Percentiles rank a stretch among this genome's conserved stretches.
These are phyloP conservation scores for Lasioglossum vierecki DNA, from an alignment of 2,888 invertebrate genomes.

Conservation along the genomic window DNA sequence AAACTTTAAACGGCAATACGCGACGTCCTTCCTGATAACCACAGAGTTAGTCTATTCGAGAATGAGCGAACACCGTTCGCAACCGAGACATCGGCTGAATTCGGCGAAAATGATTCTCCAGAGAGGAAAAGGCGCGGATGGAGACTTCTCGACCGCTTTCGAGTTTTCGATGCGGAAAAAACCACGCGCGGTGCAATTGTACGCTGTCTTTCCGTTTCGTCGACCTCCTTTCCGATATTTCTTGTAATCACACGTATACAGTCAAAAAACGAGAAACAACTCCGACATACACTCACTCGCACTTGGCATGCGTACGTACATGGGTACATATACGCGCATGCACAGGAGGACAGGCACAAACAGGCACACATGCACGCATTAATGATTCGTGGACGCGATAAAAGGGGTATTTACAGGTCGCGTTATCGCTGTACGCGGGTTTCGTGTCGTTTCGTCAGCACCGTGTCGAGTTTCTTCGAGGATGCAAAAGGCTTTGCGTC, in stretches of 20 bases:
- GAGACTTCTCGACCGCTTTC: background rate
- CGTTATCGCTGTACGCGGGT: slow-evolving; percentile 17
- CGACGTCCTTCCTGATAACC: no score
- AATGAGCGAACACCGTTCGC: background rate
- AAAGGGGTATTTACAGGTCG: slow-evolving; percentile 61
- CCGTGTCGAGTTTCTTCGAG: background rate
- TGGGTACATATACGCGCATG: no score
- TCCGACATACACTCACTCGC: background rate
- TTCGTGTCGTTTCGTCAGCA: slow-evolving; percentile 10
- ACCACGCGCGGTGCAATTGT: background rate
- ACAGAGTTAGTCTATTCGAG: background rate
- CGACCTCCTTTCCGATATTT: background rate
- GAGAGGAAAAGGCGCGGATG: slow-evolving; percentile 1
- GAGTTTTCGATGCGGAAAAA: background rate
- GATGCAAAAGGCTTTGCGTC: slow-evolving; percentile 54
- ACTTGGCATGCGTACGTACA: background rate
- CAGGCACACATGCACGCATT: slow-evolving; percentile 56
- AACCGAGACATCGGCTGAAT: background rate
- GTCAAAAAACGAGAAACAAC: slow-evolving; percentile 39
- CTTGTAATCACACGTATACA: background rate
- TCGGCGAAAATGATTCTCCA: background rate
- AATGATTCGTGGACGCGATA: slow-evolving; percentile 53
- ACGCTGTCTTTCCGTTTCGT: background rate
- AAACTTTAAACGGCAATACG: no score
- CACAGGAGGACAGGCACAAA: background rate